Evolutionary conservation across 2,888 invertebrate genomes (phyloP).

Genomic region (Craniophora ligustri): DNA sequence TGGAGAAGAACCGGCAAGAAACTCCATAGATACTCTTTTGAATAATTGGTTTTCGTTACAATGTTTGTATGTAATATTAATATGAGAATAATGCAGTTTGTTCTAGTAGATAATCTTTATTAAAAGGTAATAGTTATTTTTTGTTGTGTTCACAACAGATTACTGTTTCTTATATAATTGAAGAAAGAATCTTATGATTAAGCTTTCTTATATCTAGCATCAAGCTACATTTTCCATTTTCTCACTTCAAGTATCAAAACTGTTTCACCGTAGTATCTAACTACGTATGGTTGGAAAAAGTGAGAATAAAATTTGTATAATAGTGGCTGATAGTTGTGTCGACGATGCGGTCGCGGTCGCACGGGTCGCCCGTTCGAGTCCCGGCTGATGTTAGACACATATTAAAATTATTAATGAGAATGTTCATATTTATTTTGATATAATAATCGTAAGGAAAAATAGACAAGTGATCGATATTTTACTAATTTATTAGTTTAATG

Average conservation of each 20-base stretch:
- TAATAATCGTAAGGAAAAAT: conserved; percentile 6
- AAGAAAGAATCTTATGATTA: too few relatives aligned
- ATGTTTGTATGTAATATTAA: too few relatives aligned
- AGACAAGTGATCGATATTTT: conserved; percentile 1
- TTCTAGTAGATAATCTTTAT: too few relatives aligned
- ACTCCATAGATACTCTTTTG: too few relatives aligned
- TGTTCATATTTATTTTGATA: neutral
- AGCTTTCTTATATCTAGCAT: neutral
- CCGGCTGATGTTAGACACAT: conserved; percentile 21
- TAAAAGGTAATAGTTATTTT: too few relatives aligned
- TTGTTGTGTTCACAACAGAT: too few relatives aligned
- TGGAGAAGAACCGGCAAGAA: too few relatives aligned
- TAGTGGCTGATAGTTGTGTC: conserved; percentile 71
- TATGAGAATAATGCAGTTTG: too few relatives aligned
- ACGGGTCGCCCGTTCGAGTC: conserved; percentile 66
- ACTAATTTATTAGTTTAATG: conserved; percentile 1
- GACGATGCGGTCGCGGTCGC: conserved; percentile 67
- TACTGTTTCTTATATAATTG: too few relatives aligned
- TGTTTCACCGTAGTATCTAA: conserved; percentile 46
- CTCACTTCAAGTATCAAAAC: conserved; percentile 67
- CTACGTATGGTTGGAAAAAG: conserved; percentile 71
- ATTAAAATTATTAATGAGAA: conserved; percentile 11
- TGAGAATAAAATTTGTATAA: conserved; percentile 77
- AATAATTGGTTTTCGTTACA: too few relatives aligned
- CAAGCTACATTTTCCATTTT: too few relatives aligned